Base-by-base conservation (phyloP, 2,888 invertebrate genomes). In the Bugulina stolonifera region DNA sequence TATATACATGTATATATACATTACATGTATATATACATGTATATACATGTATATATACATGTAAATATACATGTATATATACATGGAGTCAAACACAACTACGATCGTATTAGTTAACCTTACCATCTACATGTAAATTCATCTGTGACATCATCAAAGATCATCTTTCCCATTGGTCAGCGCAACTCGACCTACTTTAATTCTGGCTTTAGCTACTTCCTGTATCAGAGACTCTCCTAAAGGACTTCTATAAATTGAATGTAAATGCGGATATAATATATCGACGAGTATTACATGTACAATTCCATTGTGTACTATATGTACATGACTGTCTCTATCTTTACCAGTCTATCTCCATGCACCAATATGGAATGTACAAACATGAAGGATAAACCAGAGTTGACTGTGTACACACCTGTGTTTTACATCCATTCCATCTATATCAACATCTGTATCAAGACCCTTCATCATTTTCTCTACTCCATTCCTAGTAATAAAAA, bases 401-500 rank as follows among this genome's bases (percentile, higher is more conserved):
- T n/a, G 25, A 18, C 5, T 3, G 0, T 2, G 10, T 58, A 76
- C 78, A 80, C 79, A 87, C 83, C 85, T 88, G 57, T 89, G 87
- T 76, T 89, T 85, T 72, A 89, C 83, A 74, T 89, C 87, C 23
- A 91, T 84, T 25, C 87, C 77, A 74, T 90, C 88, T 69, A 90
- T 86, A 80, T 90, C 86, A 3, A 83, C 77, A 69, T 84, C 83
- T 72, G 83, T 54, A 71, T 89, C 89, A 74, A 85, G 77, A 27
- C 87, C 85, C 32, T 82, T 83, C 72, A 80, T 84, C 78, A 89
- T 87, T 83, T 89, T 91, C 85, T 97, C 96, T 71, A 94, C 87
- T 10, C 94, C 97, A 87, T 96, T 96, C 96, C 85, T 85, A 73
- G 22, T 76, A 75, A n/a, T 55, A 58, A 71, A 35, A 52, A n/a